These are phyloP conservation scores for Petaurus breviceps DNA, from an alignment of 2,113 vertebrate genomes.

Conservation along the genomic window DNA sequence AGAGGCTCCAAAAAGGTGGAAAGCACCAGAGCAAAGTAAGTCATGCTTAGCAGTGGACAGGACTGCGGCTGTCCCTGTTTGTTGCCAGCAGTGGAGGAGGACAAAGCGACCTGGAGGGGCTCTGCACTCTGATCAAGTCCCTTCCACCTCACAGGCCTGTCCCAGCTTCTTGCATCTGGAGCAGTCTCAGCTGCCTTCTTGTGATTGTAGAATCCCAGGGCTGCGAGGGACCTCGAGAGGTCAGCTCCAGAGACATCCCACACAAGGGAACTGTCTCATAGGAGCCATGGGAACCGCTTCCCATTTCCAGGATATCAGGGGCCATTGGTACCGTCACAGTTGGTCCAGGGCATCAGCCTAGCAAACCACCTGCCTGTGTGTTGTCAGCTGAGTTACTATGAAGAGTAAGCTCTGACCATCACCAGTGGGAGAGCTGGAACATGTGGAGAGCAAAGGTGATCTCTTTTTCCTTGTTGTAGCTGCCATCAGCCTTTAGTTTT, in stretches of 20 bases:
- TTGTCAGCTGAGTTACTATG: not conserved
- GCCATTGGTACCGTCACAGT: constrained; percentile 13
- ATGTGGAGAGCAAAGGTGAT: not conserved
- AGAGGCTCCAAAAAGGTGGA: not conserved
- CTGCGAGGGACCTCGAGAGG: constrained; percentile 53
- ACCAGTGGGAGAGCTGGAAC: not conserved
- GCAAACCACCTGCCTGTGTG: not conserved
- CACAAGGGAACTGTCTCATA: not conserved
- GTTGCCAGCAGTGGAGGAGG: not conserved
- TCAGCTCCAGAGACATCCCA: not conserved
- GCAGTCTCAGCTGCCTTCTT: constrained; percentile 32
- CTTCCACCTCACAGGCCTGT: constrained; percentile 8
- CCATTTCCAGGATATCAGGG: constrained; percentile 48
- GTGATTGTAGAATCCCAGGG: constrained; percentile 57
- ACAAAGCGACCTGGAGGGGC: constrained; percentile 47
- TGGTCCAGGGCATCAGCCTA: constrained; percentile 44
- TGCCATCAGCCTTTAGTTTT: not conserved
- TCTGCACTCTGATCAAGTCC: not conserved
- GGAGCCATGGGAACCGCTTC: constrained; percentile 61
- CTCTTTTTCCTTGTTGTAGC: not conserved
- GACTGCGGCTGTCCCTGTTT: not conserved
- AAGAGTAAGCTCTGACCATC: not conserved
- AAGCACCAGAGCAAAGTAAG: not conserved
- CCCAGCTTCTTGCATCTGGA: constrained; percentile 32
- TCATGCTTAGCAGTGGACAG: not conserved